Base-by-base conservation (phyloP, 2,888 invertebrate genomes). In the Meiosimyza platycephala region DNA sequence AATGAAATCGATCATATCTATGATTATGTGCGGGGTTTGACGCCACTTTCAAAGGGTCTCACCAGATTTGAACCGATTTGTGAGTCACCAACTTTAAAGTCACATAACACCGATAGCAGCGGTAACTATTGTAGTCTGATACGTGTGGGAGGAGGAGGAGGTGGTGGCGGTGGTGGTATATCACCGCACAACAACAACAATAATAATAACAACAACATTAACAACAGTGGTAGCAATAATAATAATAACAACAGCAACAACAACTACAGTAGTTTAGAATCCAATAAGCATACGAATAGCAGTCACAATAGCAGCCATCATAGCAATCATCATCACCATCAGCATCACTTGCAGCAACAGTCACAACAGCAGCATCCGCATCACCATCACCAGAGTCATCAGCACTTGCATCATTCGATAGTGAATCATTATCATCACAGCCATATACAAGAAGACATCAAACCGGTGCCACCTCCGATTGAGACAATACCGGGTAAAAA, bases 1-100 rank as follows among this genome's bases (percentile, higher is more conserved):
- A 96, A 97, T 80, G 97, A 98, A 88, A 96, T 98, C 79, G 97
- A 98, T 89, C 96, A 97, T 88, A 96, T 98, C 78, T 98, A 98
- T 85, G 96, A 97, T 85, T 98, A 97, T 86, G 96, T 98, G 0
- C 90, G 97, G 76, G 97, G 97, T 1, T 94, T 97, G 79, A 96
- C 96, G 67, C 96, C 96, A 2, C 89, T 96, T 47, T 96, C 97
- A 6, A 95, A 95, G 85, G 94, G 91, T 82, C 85, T 80, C 86
- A 88, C 85, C 80, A 88, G 80, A 78, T 89, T 81, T 84, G 89
- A 82, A 81, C 89, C 81, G 57, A 89, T 89, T 54, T 88, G 88
- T 51, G 89, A 87, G 86, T 88, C 83, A 81, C 88, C 80, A 79
- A 85, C 85, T n/a, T 78, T 86, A 28, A 86, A 87, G 75, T 87